Conservation (phyloP, 1,140 invertebrate genomes). For the Schmidtea mediterranea region DNA sequence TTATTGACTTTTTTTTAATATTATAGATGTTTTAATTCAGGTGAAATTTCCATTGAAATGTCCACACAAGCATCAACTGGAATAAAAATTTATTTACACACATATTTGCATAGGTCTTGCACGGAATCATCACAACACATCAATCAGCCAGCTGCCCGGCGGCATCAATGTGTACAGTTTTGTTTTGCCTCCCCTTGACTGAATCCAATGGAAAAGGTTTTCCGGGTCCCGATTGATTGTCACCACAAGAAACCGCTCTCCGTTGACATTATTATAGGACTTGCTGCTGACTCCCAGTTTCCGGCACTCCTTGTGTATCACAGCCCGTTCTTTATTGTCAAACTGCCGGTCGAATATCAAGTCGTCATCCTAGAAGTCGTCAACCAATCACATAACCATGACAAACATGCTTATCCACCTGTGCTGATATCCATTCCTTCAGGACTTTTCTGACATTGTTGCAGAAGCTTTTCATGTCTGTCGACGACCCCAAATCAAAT, state of each 20-base stretch:
- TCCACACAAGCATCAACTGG: too few relatives aligned
- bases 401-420: too few relatives aligned
- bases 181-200: constrained; percentile 18
- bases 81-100: too few relatives aligned
- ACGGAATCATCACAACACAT: too few relatives aligned
- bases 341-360: constrained; percentile 41
- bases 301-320: constrained; percentile 31
- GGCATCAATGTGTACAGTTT: constrained; percentile 24
- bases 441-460: constrained; percentile 11
- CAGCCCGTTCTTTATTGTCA: constrained; percentile 38
- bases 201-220: constrained; percentile 20
- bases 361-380: constrained; percentile 22
- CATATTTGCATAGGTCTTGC: too few relatives aligned
- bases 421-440: constrained; percentile 11
- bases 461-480: constrained; percentile 10
- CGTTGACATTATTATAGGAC: constrained; percentile 30
- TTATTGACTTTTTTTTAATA: too few relatives aligned
- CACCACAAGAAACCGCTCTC: constrained; percentile 27
- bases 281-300: constrained; percentile 31
- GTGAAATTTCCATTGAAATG: too few relatives aligned
- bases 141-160: constrained; percentile 8
- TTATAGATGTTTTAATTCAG: too few relatives aligned
- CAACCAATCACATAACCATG: too few relatives aligned
- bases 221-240: constrained; percentile 23
- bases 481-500: constrained; percentile 7